These are phyloP conservation scores for Pelobates cultripes DNA, from an alignment of 2,797 vertebrate genomes.

Conservation along the genomic window DNA sequence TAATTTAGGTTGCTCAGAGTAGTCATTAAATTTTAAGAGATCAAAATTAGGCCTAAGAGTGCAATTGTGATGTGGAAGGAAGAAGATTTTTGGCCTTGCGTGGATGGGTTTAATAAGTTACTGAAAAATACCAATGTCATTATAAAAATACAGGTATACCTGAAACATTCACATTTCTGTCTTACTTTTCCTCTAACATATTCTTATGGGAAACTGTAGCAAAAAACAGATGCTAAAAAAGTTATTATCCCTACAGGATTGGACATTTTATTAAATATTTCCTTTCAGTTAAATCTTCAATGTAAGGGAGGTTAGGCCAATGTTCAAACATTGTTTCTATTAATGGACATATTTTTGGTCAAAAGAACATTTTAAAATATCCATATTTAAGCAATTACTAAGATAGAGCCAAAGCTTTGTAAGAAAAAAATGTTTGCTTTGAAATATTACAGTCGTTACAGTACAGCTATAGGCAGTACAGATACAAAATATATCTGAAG, in stretches of 20 bases:
- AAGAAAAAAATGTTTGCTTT: not conserved
- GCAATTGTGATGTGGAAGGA: not conserved
- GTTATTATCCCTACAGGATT: not conserved
- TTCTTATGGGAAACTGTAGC: constrained; percentile 15
- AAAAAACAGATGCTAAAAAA: constrained; percentile 10
- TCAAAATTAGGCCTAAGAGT: not conserved
- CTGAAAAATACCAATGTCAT: not conserved
- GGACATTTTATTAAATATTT: constrained; percentile 21
- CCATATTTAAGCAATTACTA: not conserved
- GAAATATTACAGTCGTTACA: not conserved
- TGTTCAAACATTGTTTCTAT: constrained; percentile 9
- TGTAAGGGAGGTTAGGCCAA: constrained; percentile 3
- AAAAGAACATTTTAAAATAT: not conserved
- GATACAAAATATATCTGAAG: too few relatives aligned
- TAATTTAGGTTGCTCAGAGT: not conserved
- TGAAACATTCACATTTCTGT: constrained; percentile 29
- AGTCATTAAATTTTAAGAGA: not conserved
- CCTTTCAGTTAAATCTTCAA: constrained; percentile 12
- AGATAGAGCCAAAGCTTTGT: not conserved
- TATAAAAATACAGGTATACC: not conserved
- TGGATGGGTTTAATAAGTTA: not conserved
- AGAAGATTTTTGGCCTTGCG: not conserved
- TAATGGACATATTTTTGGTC: constrained; percentile 3
- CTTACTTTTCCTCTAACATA: constrained; percentile 13
- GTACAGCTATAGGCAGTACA: too few relatives aligned